phyloP scores from a whole-genome alignment of 2,113 vertebrate genomes.

The Anhinga rufa region DNA sequence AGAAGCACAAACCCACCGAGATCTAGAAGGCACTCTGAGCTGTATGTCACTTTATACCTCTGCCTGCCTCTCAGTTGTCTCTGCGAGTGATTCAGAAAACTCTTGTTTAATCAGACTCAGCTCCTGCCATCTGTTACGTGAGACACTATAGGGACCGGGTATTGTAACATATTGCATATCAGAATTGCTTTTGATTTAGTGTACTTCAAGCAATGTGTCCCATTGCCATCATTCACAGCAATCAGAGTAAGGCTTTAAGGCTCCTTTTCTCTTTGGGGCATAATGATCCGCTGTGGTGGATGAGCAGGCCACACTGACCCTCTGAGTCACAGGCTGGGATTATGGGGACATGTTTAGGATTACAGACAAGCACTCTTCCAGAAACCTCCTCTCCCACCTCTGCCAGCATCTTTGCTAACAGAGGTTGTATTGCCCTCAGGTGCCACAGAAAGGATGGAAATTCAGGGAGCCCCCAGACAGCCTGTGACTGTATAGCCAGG shows the following conservation, averaged over 20 bases:
- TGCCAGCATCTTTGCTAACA: background rate
- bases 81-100: background rate
- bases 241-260: background rate
- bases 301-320: background rate
- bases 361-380: background rate
- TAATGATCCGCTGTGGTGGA: background rate
- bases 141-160: background rate
- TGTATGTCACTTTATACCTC: background rate
- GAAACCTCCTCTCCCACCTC: background rate
- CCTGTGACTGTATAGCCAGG: background rate
- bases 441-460: background rate
- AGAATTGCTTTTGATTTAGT: background rate
- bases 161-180: background rate
- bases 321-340: background rate
- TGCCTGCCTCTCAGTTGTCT: background rate
- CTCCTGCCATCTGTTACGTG: slow-evolving; percentile 16
- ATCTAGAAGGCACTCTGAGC: background rate
- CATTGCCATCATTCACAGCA: background rate
- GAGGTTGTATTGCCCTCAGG: background rate
- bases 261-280: background rate
- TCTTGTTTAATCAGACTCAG: slow-evolving; percentile 13
- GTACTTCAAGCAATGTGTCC: background rate
- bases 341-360: background rate
- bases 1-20: background rate
- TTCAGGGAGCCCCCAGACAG: background rate